These are phyloP conservation scores for Zaprionus tsacasi DNA, from an alignment of 1,140 invertebrate genomes.

Conservation along the genomic window DNA sequence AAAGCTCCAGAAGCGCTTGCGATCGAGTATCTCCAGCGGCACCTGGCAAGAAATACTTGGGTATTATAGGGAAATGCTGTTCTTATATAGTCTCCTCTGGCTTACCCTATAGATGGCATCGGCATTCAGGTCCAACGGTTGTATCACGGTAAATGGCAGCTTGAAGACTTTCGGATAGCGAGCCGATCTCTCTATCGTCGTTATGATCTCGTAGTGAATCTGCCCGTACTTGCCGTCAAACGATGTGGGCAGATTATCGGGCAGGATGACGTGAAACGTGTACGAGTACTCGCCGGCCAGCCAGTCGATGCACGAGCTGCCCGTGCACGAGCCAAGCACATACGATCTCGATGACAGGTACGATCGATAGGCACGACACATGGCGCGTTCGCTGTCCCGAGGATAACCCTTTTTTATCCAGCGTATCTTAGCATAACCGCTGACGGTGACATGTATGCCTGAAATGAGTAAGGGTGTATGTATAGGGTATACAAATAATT, in stretches of 20 bases:
- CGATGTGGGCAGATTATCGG: conserved; percentile 87
- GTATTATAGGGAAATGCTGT: neutral
- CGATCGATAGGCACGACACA: conserved; percentile 81
- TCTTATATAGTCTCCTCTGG: too few species aligned
- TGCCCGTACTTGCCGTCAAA: conserved; percentile 90
- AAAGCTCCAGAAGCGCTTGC: conserved; percentile 84
- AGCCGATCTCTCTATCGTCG: conserved; percentile 89
- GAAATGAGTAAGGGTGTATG: neutral
- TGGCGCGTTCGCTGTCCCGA: conserved; percentile 80
- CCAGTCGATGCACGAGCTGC: conserved; percentile 84
- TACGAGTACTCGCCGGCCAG: conserved; percentile 86
- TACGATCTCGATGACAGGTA: conserved; percentile 82
- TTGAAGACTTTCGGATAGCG: conserved; percentile 90
- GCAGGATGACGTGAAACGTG: conserved; percentile 86
- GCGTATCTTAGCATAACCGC: conserved; percentile 83
- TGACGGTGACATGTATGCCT: conserved; percentile 83
- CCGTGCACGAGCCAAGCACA: conserved; percentile 78
- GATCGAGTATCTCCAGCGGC: conserved; percentile 85
- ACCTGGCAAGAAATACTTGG: conserved; percentile 80
- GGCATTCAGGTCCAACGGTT: conserved; percentile 90
- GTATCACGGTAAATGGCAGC: conserved; percentile 90
- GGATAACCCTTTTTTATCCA: conserved; percentile 84
- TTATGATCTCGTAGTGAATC: conserved; percentile 90
- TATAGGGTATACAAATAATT: neutral
- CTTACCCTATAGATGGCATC: conserved; percentile 84